Evolutionary conservation across 2,113 vertebrate genomes (phyloP), one percentile per base, ranked within the genome.

Genomic region (Toxotes chatareus): DNA sequence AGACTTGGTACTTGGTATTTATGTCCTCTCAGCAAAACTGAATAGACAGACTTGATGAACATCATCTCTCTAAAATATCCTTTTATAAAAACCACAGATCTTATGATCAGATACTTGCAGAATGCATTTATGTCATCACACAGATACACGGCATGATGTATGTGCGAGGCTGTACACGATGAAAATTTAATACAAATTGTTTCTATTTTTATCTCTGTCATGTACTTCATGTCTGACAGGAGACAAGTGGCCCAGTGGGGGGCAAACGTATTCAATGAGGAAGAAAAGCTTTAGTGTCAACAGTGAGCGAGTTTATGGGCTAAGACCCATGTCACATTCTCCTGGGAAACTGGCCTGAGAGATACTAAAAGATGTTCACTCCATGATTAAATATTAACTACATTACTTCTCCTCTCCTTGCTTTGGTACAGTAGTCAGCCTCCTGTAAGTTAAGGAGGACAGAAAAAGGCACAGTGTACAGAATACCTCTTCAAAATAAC

Each of bases 301-400:
- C 79, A 60, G n/a, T 12, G 57, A 69, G 32, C 11, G 10, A 56
- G 59, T 81, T 74, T 66, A 69, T 38, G 61, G 75, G 27, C 73
- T 67, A 44, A 38, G 59, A 74, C 69, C 42, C 0, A 53, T 47
- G 61, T 80, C 60, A 34, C 62, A 64, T 47, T 49, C 80, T 77
- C 65, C 19, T 0, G 79, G 82, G 71, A 82, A 46, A 67, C 2
- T 46, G 63, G 56, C 80, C 73, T 56, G 70, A 67, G 47, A 68
- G 61, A 80, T 23, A 65, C 86, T 86, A 90, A 89, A 88, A 38
- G 76, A 72, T 82, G 76, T 76, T 84, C 73, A 49, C 31, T 46
- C 49, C 65, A 57, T 23, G 36, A 88, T 92, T 74, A 90, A 93
- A 91, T 88, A 91, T 92, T 90, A 79, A 93, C 65, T 7, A 40